Percentiles rank a stretch among this genome's conserved stretches.
Evolutionary conservation across 1,140 invertebrate genomes (phyloP).

Genomic region (Parapsyche elsis): DNA sequence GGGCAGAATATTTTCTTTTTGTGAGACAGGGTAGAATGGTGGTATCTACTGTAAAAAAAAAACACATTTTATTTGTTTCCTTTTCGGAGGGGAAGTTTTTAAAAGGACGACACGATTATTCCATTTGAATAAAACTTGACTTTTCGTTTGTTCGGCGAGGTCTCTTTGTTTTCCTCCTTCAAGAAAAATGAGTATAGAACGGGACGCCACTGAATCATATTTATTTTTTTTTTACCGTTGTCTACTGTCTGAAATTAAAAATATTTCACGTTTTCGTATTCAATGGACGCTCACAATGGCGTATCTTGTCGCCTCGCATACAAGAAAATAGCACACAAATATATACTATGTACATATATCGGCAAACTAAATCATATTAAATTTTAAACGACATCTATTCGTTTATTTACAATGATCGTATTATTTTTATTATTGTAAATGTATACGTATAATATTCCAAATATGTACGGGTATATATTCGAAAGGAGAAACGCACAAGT

Average conservation of each 20-base stretch:
- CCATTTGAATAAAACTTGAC: constrained; percentile 42
- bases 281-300: neutral
- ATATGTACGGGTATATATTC: neutral
- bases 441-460: neutral
- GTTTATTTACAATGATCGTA: no score
- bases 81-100: constrained; percentile 32
- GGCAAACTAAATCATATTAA: no score
- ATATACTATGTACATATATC: neutral
- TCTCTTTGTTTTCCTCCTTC: constrained; percentile 35
- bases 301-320: no score
- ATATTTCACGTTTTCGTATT: neutral
- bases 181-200: neutral
- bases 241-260: constrained; percentile 6
- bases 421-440: neutral
- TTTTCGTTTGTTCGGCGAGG: constrained; percentile 35
- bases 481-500: constrained; percentile 25
- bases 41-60: no score
- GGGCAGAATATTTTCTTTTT: neutral
- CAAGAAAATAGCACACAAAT: neutral
- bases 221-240: neutral
- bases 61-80: constrained; percentile 41
- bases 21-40: no score
- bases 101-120: constrained; percentile 41
- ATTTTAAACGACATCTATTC: no score
- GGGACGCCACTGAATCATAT: constrained; percentile 11